Evolutionary conservation across 2,888 invertebrate genomes (phyloP).

Genomic region (Prosopocoilus inquinatus): DNA sequence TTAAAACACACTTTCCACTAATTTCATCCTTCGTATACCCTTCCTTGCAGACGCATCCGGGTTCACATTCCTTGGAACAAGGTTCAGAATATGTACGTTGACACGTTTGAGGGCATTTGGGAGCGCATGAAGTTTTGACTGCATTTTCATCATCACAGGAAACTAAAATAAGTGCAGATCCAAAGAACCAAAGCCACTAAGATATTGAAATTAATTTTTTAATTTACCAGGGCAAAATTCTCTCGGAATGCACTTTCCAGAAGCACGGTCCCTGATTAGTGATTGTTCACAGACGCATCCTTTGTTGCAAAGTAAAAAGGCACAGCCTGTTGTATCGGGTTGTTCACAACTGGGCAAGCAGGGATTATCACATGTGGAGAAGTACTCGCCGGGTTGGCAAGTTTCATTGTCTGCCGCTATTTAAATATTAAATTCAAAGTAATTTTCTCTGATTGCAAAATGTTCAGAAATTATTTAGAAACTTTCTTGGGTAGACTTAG

Average conservation of each 20-base stretch:
- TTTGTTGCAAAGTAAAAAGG: not conserved
- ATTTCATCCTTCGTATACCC: slow-evolving; percentile 11
- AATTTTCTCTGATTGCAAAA: too few relatives aligned
- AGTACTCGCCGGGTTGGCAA: too few relatives aligned
- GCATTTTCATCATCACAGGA: not conserved
- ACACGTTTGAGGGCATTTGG: slow-evolving; percentile 15
- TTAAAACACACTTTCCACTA: slow-evolving; percentile 8
- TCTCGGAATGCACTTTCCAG: slow-evolving; percentile 5
- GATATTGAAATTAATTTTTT: too few relatives aligned
- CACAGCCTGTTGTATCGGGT: not conserved
- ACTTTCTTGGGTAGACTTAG: too few relatives aligned
- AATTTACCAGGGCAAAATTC: slow-evolving; percentile 4
- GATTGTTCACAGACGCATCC: slow-evolving; percentile 13
- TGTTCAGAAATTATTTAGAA: too few relatives aligned
- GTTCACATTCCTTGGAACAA: slow-evolving; percentile 13
- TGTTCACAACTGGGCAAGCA: not conserved
- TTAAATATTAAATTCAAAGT: too few relatives aligned
- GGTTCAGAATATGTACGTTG: slow-evolving; percentile 2
- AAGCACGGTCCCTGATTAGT: slow-evolving; percentile 21
- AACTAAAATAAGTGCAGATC: not conserved
- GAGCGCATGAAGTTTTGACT: not conserved
- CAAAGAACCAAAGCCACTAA: too few relatives aligned
- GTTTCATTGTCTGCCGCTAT: too few relatives aligned
- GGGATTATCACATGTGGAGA: too few relatives aligned
- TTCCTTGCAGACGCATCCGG: slow-evolving; percentile 18